A percentile compares a stretch with the other conserved stretches of the same genome.
phyloP scores from a whole-genome alignment of 2,113 vertebrate species.

The Cynoglossus semilaevis region DNA sequence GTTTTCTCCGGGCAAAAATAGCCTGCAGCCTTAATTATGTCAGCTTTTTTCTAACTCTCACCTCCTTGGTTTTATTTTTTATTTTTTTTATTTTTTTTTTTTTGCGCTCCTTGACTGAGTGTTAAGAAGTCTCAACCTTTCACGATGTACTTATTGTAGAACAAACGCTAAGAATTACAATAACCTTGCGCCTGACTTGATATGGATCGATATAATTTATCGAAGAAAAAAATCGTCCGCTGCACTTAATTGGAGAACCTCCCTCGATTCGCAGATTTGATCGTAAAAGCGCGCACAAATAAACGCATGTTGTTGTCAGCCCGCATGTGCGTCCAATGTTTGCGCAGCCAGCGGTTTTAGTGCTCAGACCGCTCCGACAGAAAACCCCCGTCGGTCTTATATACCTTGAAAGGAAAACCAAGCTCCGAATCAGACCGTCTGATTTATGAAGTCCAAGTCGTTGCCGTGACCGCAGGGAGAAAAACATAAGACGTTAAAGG shows the following conservation, averaged over 20 bases:
- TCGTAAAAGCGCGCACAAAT: conserved; percentile 45
- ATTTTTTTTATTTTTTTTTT: conserved; percentile 54
- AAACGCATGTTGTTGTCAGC: conserved; percentile 56
- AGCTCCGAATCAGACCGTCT: conserved; percentile 64
- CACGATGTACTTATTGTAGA: no score
- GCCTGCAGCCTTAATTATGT: conserved; percentile 68
- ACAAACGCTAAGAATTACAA: no score
- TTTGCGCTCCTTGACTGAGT: conserved; percentile 55
- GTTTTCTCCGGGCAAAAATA: conserved; percentile 74
- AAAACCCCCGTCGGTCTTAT: conserved; percentile 63
- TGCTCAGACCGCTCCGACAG: conserved; percentile 57
- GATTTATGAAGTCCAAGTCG: conserved; percentile 78
- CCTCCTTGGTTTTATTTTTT: conserved; percentile 45
- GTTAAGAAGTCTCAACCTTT: conserved; percentile 30
- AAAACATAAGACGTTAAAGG: conserved; percentile 64
- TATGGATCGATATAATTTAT: no score
- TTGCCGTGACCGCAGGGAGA: conserved; percentile 68
- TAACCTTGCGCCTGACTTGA: no score
- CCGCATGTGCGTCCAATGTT: conserved; percentile 65
- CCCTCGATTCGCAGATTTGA: neutral
- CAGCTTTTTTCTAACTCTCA: conserved; percentile 38
- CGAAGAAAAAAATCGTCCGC: no score
- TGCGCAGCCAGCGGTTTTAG: conserved; percentile 73
- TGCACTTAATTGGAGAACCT: no score
- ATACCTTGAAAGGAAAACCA: conserved; percentile 75